Evolutionary conservation across 2,797 vertebrate genomes (phyloP).

Genomic region (Moxostoma hubbsi): DNA sequence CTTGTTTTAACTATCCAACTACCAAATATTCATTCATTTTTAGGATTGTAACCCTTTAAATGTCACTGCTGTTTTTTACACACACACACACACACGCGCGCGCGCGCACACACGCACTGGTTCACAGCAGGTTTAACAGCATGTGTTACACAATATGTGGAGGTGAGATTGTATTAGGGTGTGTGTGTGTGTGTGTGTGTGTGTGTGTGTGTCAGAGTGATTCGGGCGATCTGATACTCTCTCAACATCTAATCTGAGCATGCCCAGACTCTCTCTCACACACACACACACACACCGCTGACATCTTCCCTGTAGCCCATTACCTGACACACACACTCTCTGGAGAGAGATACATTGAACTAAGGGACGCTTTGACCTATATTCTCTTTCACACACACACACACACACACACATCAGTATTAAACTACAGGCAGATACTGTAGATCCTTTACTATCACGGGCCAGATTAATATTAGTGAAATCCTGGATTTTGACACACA

Average conservation of each 20-base stretch:
- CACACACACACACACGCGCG: too few species aligned
- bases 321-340: constrained; percentile 28
- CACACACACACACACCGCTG: too few species aligned
- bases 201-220: constrained; percentile 12
- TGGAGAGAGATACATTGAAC: constrained; percentile 35
- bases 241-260: constrained; percentile 26
- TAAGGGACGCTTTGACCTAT: constrained; percentile 42
- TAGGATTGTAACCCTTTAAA: too few species aligned
- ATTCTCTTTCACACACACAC: constrained; percentile 52
- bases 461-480: too few species aligned
- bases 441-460: too few species aligned
- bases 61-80: too few species aligned
- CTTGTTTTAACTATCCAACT: too few species aligned
- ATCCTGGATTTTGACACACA: too few species aligned
- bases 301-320: too few species aligned
- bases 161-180: constrained; percentile 13
- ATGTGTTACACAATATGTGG: constrained; percentile 15
- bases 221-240: constrained; percentile 32
- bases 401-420: constrained; percentile 41
- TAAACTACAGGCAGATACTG: background rate
- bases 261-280: background rate
- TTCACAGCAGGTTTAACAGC: constrained; percentile 3
- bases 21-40: too few species aligned
- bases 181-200: too few species aligned
- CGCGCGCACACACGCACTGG: background rate